Percentiles rank a stretch among this genome's conserved stretches.
phyloP scores from a whole-genome alignment of 2,888 invertebrate species.

The Taenaris catops region DNA sequence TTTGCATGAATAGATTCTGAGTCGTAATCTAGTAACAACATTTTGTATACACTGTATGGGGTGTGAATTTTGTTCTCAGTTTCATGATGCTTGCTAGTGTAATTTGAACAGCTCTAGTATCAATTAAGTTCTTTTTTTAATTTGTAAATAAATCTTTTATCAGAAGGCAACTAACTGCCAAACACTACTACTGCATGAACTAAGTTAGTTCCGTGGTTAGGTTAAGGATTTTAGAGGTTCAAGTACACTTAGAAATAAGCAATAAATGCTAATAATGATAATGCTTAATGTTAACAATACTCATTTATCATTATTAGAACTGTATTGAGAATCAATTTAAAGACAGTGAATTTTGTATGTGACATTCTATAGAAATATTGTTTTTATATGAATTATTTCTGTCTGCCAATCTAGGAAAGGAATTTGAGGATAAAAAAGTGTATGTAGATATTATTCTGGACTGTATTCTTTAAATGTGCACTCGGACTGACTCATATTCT shows the following conservation, averaged over 20 bases:
- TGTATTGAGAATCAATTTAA: conserved; percentile 32
- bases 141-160: conserved; percentile 31
- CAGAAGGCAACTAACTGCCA: conserved; percentile 15
- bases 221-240: conserved; percentile 28
- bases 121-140: conserved; percentile 26
- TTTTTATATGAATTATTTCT: conserved; percentile 23
- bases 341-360: conserved; percentile 20
- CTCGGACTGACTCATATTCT: too few species aligned
- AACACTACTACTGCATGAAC: conserved; percentile 19
- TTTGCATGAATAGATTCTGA: conserved; percentile 18
- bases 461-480: conserved; percentile 9
- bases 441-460: neutral
- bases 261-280: conserved; percentile 60
- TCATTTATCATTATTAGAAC: conserved; percentile 53
- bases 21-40: conserved; percentile 11
- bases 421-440: conserved; percentile 33
- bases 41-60: conserved; percentile 22
- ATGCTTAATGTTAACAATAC: conserved; percentile 68
- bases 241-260: conserved; percentile 52
- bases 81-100: conserved; percentile 60
- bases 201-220: conserved; percentile 29
- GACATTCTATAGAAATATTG: conserved; percentile 18
- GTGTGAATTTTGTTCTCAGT: conserved; percentile 47
- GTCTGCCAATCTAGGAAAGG: conserved; percentile 30
- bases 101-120: conserved; percentile 35